Evolutionary conservation across 2,888 invertebrate genomes (phyloP), one percentile per base, ranked within the genome.

Genomic region (Amiota mariae): DNA sequence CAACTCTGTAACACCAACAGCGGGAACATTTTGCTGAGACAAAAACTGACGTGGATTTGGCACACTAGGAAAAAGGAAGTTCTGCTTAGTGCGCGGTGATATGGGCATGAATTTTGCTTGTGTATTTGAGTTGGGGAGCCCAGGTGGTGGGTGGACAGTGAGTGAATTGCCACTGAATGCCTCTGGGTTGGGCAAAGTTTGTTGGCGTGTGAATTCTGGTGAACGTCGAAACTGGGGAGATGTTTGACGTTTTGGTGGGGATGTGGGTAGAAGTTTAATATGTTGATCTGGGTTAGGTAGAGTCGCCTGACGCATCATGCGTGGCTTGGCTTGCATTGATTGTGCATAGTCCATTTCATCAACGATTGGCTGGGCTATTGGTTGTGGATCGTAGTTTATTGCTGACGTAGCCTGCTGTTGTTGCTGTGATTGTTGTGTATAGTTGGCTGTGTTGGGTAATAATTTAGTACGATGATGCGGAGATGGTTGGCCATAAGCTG

Each of bases 201-300:
- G 89, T 72, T 90, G 90, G 1, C 90, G 87, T 71, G 84, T 86
- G 54, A 90, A 89, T 73, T 90, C 90, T 1, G 90, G 90, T 2
- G 90, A 90, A 11, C 90, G 87, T 2, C 89, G 87, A 49, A 87
- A 89, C 70, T 88, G 88, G 10, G 90, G 90, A 2, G 90, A 90
- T 1, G 88, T 84, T 74, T 89, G 89, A 0, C 89, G 87, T 77
- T 90, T 90, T 8, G 90, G 89, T 13, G 90, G 90, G 54, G 90
- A 90, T 8, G 90, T 89, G n/a, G 90, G 89, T 73, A 90, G 66
- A 56, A 90, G 75, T 77, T 90, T 90, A 10, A 89, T 80, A 76
- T 89, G 89, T 74, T 90, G 89, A 74, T 89, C 90, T 2, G 90
- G 90, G 82, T 89, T 89, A 11, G 90, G 90, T 47, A 90, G 76